These are phyloP conservation scores for Antigone vipio DNA, from an alignment of 2,113 vertebrate genomes.

Conservation along the genomic window DNA sequence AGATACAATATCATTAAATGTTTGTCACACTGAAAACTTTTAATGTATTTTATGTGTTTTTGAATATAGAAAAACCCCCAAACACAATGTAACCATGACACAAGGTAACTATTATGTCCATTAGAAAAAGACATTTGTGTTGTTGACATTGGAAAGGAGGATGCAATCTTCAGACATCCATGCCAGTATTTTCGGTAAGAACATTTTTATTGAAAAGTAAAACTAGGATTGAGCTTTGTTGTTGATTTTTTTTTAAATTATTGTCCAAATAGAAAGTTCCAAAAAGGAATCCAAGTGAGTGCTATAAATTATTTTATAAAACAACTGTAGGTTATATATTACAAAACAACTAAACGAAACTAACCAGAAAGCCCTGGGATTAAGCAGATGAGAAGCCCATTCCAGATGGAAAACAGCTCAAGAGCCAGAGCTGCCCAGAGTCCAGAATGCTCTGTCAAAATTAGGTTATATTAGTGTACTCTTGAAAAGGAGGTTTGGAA, in stretches of 20 bases:
- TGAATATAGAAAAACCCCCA: neutral
- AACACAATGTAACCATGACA: neutral
- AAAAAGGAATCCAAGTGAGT: neutral
- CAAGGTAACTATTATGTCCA: neutral
- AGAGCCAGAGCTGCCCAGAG: neutral
- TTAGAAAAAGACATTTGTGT: neutral
- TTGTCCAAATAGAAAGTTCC: neutral
- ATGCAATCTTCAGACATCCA: neutral
- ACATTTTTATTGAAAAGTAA: neutral
- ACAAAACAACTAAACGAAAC: conserved; percentile 5
- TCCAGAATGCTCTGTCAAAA: conserved; percentile 44
- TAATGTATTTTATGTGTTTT: neutral
- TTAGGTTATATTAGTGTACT: conserved; percentile 4
- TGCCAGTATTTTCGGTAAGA: neutral
- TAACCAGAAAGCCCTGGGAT: neutral
- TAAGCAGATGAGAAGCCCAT: neutral
- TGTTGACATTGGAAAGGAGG: neutral
- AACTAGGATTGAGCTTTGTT: neutral
- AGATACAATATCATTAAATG: neutral
- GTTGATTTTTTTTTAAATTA: neutral
- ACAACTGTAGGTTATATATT: neutral
- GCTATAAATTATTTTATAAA: conserved; percentile 23
- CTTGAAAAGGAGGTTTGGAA: conserved; percentile 36
- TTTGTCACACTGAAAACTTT: neutral
- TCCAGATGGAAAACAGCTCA: conserved; percentile 45